These are phyloP conservation scores for Drosophila cognata DNA, from an alignment of 2,888 invertebrate species.

Conservation along the genomic window DNA sequence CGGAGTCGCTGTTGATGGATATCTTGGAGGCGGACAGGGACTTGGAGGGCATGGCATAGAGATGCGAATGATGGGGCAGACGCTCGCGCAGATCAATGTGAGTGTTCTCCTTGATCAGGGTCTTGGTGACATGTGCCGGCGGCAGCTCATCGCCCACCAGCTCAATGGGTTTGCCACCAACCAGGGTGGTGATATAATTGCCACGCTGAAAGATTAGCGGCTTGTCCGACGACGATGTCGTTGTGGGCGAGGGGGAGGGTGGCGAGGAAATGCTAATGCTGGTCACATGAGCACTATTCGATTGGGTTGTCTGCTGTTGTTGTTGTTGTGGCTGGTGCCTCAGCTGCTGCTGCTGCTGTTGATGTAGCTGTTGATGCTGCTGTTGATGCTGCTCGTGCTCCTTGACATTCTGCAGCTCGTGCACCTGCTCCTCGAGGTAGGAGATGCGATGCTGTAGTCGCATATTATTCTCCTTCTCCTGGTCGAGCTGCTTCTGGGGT, in stretches of 20 bases:
- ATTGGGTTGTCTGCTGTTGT: slow-evolving; percentile 40
- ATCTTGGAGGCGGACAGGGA: slow-evolving; percentile 84
- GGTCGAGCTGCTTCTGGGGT: slow-evolving; percentile 83
- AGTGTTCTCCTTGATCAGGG: slow-evolving; percentile 83
- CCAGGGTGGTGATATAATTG: slow-evolving; percentile 91
- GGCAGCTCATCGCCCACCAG: slow-evolving; percentile 74
- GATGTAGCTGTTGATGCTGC: slow-evolving; percentile 43
- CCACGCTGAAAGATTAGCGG: slow-evolving; percentile 91
- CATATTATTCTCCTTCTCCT: slow-evolving; percentile 90
- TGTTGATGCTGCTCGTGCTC: slow-evolving; percentile 64
- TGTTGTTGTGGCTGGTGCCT: slow-evolving; percentile 26
- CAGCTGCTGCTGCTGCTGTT: slow-evolving; percentile 2
- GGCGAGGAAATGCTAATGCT: slow-evolving; percentile 90
- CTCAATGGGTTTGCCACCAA: slow-evolving; percentile 86
- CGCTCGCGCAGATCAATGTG: slow-evolving; percentile 75
- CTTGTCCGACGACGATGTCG: slow-evolving; percentile 86
- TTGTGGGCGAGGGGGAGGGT: slow-evolving; percentile 85
- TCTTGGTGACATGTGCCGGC: slow-evolving; percentile 82
- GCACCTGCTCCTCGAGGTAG: slow-evolving; percentile 94
- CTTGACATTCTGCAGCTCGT: slow-evolving; percentile 86
- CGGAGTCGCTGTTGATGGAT: slow-evolving; percentile 84
- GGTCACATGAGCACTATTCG: slow-evolving; percentile 87
- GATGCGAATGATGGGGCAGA: slow-evolving; percentile 55
- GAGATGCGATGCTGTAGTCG: slow-evolving; percentile 94
- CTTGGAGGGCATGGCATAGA: slow-evolving; percentile 75